Evolutionary conservation across 2,113 vertebrate genomes (phyloP), one percentile per base, ranked within the genome.

Genomic region (Pteronura brasiliensis): DNA sequence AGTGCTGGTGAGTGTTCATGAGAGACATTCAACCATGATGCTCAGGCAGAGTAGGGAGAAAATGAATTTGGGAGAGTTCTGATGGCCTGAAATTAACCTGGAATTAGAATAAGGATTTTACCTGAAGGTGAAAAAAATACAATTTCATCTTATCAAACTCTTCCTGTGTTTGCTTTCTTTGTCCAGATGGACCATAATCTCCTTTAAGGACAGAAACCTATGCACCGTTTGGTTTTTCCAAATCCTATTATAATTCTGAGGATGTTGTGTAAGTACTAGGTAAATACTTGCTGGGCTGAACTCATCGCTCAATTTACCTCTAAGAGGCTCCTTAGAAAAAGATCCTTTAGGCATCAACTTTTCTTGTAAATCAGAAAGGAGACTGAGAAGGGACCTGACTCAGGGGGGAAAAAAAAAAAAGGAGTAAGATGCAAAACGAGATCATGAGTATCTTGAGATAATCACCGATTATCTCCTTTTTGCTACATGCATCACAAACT

Each of bases 61-160:
- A 67, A 89, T 31, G 12, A 86, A 72, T 65, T 49, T 82, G 31
- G n/a, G 14, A 74, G 3, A 65, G 79, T 85, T 71, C 21, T 44
- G 9, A 76, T 36, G 25, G 31, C 31, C n/a, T 71, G 72, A 71
- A n/a, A 39, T 27, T 20, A 95, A 47, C 31, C 55, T 59, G 17
- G 27, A 92, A 91, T 92, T 85, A 69, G 23, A 86, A 71, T 72
- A 91, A 77, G 13, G 25, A n/a, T 94, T 95, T 89, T 71, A 93
- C 17, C 84, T 29, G 63, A 67, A 92, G 59, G 39, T 90, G 10
- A 94, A 69, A 69, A 57, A 77, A 49, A 86, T 10, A 44, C 1
- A 90, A 81, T 52, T 92, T 14, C 2, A 39, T 72, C 69, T 55
- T 76, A 14, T 77, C 42, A 93, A 89, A 81, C 27, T 67, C 63